Conservation (phyloP, 1,140 invertebrate species). For the Drosophila parvula region DNA sequence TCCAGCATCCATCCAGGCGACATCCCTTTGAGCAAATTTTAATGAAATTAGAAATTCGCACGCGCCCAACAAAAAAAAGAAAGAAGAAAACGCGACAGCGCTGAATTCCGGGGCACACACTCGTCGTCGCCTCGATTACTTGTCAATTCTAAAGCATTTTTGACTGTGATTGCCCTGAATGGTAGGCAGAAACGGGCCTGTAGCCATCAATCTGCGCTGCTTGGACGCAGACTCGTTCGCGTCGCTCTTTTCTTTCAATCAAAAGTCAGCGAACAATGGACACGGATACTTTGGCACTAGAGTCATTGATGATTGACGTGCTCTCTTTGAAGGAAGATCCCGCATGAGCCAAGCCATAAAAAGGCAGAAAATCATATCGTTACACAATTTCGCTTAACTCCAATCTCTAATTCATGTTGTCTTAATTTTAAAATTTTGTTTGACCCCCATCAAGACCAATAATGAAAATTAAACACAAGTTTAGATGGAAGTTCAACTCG, state of each 20-base stretch:
- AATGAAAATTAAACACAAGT: conserved; percentile 7
- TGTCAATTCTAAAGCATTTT: conserved; percentile 69
- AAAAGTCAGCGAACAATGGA: conserved; percentile 19
- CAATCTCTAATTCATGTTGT: neutral
- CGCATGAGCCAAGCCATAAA: neutral
- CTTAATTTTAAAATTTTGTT: neutral
- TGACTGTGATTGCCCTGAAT: conserved; percentile 61
- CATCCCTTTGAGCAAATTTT: conserved; percentile 64
- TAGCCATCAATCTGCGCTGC: conserved; percentile 16
- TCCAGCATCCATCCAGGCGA: conserved; percentile 16
- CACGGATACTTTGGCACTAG: neutral
- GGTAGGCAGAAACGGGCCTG: neutral
- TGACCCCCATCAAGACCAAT: conserved; percentile 25
- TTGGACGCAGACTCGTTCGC: conserved; percentile 1
- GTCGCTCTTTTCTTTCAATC: conserved; percentile 36
- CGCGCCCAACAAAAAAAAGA: conserved; percentile 42
- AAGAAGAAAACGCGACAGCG: conserved; percentile 35
- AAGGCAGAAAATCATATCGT: too few species aligned
- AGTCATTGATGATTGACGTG: conserved; percentile 4
- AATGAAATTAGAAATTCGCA: conserved; percentile 80
- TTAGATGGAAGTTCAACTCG: neutral
- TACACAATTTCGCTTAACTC: too few species aligned
- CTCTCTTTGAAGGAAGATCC: neutral
- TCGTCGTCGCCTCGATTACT: conserved; percentile 38
- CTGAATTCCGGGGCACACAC: neutral